Evolutionary conservation across 1,140 invertebrate species (phyloP).

Genomic region (Musca vetustissima): DNA sequence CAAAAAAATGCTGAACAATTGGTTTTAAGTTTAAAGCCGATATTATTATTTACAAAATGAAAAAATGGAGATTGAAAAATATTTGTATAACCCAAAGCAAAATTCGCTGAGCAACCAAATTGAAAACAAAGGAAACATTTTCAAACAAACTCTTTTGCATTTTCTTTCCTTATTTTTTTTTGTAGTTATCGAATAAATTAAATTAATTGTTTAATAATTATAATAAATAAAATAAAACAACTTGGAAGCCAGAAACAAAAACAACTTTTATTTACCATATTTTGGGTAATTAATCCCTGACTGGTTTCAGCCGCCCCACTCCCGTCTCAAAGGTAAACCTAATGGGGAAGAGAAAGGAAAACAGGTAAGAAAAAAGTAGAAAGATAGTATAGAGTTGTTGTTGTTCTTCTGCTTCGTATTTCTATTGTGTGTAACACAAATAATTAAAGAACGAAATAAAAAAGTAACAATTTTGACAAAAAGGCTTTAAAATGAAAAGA

Average conservation of each 20-base stretch:
- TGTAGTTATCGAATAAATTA: neutral
- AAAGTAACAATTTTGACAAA: slow-evolving; percentile 12
- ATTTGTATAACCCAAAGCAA: too few species aligned
- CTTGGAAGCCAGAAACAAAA: slow-evolving; percentile 25
- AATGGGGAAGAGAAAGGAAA: slow-evolving; percentile 41
- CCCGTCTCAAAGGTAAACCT: slow-evolving; percentile 90
- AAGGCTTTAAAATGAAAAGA: neutral
- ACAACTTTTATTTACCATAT: slow-evolving; percentile 54
- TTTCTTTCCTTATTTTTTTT: neutral
- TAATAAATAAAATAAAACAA: slow-evolving; percentile 17
- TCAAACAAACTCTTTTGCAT: slow-evolving; percentile 19
- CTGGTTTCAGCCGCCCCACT: slow-evolving; percentile 72
- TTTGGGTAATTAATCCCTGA: slow-evolving; percentile 58
- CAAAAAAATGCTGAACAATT: neutral
- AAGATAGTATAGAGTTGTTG: slow-evolving; percentile 48
- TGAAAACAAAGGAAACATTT: slow-evolving; percentile 21
- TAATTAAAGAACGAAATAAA: neutral
- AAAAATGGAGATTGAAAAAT: too few species aligned
- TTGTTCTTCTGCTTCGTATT: slow-evolving; percentile 20
- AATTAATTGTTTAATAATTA: slow-evolving; percentile 11
- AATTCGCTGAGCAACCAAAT: slow-evolving; percentile 8
- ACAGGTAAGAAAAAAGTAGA: slow-evolving; percentile 49
- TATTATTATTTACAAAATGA: slow-evolving; percentile 25
- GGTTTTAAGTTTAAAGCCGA: slow-evolving; percentile 37
- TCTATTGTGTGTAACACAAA: neutral